phyloP scores from a whole-genome alignment of 2,888 invertebrate genomes.

The Calephelis perditalis region DNA sequence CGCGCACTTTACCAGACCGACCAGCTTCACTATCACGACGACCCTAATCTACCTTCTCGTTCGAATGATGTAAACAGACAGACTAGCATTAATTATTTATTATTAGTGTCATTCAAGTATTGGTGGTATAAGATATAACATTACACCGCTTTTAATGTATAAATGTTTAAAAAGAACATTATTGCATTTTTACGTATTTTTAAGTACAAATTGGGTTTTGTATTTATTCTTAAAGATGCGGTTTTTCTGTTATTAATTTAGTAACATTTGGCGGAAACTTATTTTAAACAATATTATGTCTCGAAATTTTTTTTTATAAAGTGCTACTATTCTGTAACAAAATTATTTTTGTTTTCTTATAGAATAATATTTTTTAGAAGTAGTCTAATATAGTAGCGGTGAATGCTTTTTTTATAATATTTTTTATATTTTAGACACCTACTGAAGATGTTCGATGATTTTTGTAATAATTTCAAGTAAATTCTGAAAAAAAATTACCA shows the following conservation, averaged over 20 bases:
- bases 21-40: slow-evolving; percentile 41
- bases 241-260: slow-evolving; percentile 1
- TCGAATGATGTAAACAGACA: slow-evolving; percentile 55
- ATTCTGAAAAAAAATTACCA: too few relatives aligned
- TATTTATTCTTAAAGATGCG: slow-evolving; percentile 3
- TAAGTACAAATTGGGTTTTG: slow-evolving; percentile 7
- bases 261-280: slow-evolving; percentile 1
- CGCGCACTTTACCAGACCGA: slow-evolving; percentile 43
- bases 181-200: slow-evolving; percentile 1
- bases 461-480: not conserved
- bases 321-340: too few relatives aligned
- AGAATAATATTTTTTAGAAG: too few relatives aligned
- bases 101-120: slow-evolving; percentile 40
- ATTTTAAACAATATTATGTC: not conserved
- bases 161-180: slow-evolving; percentile 2
- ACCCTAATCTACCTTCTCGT: slow-evolving; percentile 61
- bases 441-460: not conserved
- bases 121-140: slow-evolving; percentile 24
- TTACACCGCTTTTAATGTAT: slow-evolving; percentile 19
- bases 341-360: too few relatives aligned
- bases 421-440: not conserved
- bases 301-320: too few relatives aligned
- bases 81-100: slow-evolving; percentile 58
- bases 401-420: too few relatives aligned
- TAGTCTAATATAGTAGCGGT: too few relatives aligned